phyloP scores from a whole-genome alignment of 2,113 vertebrate genomes.

The Alethe castanea region DNA sequence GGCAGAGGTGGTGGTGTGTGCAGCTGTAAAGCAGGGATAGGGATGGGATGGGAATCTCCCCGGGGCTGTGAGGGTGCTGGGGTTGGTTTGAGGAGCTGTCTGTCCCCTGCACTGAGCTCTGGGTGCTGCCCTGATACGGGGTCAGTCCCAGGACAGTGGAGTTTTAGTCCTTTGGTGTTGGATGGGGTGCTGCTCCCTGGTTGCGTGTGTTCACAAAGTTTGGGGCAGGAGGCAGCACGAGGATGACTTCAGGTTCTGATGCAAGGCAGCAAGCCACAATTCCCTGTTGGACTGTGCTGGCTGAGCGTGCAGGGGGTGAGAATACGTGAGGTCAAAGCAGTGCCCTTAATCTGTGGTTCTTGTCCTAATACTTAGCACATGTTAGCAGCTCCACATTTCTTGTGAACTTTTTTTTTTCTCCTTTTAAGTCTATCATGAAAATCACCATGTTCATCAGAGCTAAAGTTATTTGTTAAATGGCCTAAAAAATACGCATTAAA shows the following conservation, averaged over 20 bases:
- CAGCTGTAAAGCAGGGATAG: background rate
- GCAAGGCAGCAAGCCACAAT: background rate
- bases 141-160: rapidly evolving
- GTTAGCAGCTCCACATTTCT: background rate
- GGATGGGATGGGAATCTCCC: background rate
- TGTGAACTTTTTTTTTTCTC: background rate
- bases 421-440: slow-evolving; percentile 23
- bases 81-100: background rate
- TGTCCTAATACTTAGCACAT: background rate
- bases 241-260: background rate
- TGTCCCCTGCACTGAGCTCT: rapidly evolving
- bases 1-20: background rate
- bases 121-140: background rate
- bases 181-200: background rate
- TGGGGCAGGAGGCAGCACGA: background rate
- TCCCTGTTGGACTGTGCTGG: background rate
- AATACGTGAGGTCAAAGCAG: background rate
- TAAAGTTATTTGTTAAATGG: slow-evolving; percentile 67
- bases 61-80: rapidly evolving
- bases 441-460: slow-evolving; percentile 57
- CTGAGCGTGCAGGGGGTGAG: background rate
- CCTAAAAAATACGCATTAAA: slow-evolving; percentile 52
- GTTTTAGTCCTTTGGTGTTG: background rate
- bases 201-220: rapidly evolving
- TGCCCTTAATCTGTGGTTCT: background rate